phyloP scores from a whole-genome alignment of 2,797 vertebrate species.

The Brachymystax lenok region DNA sequence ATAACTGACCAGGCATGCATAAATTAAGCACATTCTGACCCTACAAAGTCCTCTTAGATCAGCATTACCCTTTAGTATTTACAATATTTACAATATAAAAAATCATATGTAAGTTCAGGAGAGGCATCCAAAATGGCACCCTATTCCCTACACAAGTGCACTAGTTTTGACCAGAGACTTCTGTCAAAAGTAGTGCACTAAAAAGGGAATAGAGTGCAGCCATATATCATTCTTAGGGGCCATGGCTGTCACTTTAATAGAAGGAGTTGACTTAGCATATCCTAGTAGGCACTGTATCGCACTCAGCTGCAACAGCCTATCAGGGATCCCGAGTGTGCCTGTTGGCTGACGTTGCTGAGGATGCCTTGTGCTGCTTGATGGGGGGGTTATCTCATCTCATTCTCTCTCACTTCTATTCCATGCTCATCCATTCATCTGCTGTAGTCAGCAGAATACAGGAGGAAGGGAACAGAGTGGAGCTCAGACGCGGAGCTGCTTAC shows the following conservation, averaged over 20 bases:
- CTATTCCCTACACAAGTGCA: not conserved
- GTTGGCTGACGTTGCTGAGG: conserved; percentile 85
- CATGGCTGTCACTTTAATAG: conserved; percentile 83
- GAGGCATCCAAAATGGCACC: not conserved
- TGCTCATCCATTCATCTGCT: conserved; percentile 83
- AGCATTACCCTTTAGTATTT: too few species aligned
- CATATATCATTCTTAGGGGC: conserved; percentile 40
- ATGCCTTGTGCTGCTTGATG: conserved; percentile 81
- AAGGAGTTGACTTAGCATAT: conserved; percentile 73
- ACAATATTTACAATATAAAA: too few species aligned
- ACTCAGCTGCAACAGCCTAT: conserved; percentile 81
- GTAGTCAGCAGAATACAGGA: conserved; percentile 80
- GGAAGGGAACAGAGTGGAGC: conserved; percentile 11
- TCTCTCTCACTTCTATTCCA: conserved; percentile 72
- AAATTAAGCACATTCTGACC: too few species aligned
- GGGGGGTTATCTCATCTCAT: conserved; percentile 45
- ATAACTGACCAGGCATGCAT: too few species aligned
- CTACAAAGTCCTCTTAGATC: too few species aligned
- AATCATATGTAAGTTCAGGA: too few species aligned
- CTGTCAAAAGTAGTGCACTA: not conserved
- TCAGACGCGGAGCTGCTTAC: too few species aligned
- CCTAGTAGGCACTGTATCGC: conserved; percentile 81
- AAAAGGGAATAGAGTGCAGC: not conserved
- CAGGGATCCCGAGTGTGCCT: conserved; percentile 71
- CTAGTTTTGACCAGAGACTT: too few species aligned